Evolutionary conservation across 2,113 vertebrate species (phyloP).

Genomic region (Ptilorrhoa leucosticta): DNA sequence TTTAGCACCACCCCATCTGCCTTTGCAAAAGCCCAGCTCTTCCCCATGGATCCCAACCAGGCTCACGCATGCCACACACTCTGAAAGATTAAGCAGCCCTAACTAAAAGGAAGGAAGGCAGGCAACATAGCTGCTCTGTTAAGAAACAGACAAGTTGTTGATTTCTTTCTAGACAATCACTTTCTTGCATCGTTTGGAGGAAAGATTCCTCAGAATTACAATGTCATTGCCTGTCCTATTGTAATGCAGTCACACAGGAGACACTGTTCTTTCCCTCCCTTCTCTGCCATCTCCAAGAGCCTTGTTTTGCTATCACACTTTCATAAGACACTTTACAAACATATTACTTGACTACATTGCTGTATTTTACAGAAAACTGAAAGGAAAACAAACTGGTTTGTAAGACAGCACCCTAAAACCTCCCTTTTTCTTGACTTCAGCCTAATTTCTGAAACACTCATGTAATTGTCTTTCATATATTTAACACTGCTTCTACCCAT

Average conservation of each 20-base stretch:
- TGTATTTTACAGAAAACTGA: background rate
- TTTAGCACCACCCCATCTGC: background rate
- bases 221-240: background rate
- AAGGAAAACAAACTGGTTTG: background rate
- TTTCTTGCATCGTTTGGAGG: background rate
- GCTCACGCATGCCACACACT: background rate
- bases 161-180: background rate
- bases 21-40: background rate
- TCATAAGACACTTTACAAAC: background rate
- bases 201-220: background rate
- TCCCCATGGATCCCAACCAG: background rate
- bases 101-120: background rate
- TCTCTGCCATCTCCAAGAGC: background rate
- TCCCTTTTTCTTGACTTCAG: background rate
- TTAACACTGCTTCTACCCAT: background rate
- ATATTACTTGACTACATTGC: background rate
- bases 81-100: background rate
- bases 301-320: background rate
- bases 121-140: background rate
- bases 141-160: background rate
- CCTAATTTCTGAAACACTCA: background rate
- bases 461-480: background rate
- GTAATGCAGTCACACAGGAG: background rate
- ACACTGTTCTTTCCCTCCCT: background rate
- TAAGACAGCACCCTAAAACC: background rate